Evolutionary conservation across 2,888 invertebrate species (phyloP), one percentile per base, ranked within the genome.

Genomic region (Ochropacha duplaris): DNA sequence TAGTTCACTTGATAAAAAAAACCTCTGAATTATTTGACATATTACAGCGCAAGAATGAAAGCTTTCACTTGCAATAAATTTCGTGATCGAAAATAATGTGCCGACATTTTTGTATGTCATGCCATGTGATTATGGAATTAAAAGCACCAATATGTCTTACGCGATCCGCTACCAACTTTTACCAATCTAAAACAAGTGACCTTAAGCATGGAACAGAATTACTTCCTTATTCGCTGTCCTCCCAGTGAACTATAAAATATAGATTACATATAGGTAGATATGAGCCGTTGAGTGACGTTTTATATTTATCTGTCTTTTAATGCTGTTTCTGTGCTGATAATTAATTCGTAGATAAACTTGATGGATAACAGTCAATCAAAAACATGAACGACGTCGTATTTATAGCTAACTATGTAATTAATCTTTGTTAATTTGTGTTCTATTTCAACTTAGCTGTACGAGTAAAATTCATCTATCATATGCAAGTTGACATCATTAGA

Each of bases 121-220:
- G 54, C 24, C 51, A 56, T 50, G 26, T 54, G 50, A 55, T 57
- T 58, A 55, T 50, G 6, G 50, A 54, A 51, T 51, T 54, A 50
- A 50, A 54, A 44, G 44, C 44, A 19, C 44, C 44, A 19, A 6
- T 44, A 2, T 50, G 49, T 52, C 9, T 14, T 50, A 14, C 49
- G 54, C 52, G 28, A 22, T 24, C 34, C 28, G 28, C 56, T 49
- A 54, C 54, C 59, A 60, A 66, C 66, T 68, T 65, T 68, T 68
- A 68, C 57, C 62, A 57, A 56, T 55, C 54, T 70, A 72, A 74
- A 77, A 69, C 79, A 68, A 76, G 74, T 82, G 80, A 79, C 83
- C 81, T 82, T 82, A 76, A 61, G 66, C 59, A 44, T 34, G 55
- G 49, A 57, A 56, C 58, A 54, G 56, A 55, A 59, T 59, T 62